Evolutionary conservation across 2,113 vertebrate genomes (phyloP).

Genomic region (Vanacampus margaritifer): DNA sequence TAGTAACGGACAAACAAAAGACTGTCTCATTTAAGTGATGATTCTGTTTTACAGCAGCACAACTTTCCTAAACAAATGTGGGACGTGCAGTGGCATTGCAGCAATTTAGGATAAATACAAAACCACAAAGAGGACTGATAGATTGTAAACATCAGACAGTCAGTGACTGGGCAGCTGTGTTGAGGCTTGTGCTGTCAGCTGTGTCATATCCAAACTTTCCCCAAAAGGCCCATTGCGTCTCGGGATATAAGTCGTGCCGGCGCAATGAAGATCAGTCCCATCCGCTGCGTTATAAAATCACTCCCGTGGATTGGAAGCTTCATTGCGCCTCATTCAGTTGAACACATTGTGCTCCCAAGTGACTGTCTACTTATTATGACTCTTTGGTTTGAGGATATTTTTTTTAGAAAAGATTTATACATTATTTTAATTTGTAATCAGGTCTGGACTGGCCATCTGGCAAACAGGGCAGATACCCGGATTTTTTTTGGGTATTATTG

Average conservation of each 20-base stretch:
- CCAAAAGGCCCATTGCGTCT: conserved; percentile 36
- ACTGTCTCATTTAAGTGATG: too few species aligned
- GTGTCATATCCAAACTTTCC: conserved; percentile 30
- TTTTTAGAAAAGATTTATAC: background rate
- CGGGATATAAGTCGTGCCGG: conserved; percentile 33
- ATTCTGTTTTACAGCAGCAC: background rate
- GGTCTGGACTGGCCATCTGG: too few species aligned
- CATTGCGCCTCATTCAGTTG: conserved; percentile 22
- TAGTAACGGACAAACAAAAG: too few species aligned
- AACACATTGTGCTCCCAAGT: background rate
- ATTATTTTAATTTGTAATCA: background rate
- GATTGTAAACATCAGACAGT: background rate
- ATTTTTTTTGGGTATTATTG: too few species aligned
- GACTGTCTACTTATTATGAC: background rate
- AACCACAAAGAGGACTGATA: background rate
- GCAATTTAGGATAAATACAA: background rate
- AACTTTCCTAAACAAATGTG: background rate
- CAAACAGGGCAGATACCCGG: too few species aligned
- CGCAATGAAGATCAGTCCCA: conserved; percentile 17
- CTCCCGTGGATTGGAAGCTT: conserved; percentile 10
- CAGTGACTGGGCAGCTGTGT: conserved; percentile 43
- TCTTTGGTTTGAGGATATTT: background rate
- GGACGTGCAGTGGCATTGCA: background rate
- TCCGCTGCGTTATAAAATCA: conserved; percentile 38
- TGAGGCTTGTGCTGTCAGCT: conserved; percentile 48